A percentile compares a stretch with the other conserved stretches of the same genome.
Evolutionary conservation across 35 echinoderm and acorn worm species (phyloP).

Genomic region (Ptychodera flava): DNA sequence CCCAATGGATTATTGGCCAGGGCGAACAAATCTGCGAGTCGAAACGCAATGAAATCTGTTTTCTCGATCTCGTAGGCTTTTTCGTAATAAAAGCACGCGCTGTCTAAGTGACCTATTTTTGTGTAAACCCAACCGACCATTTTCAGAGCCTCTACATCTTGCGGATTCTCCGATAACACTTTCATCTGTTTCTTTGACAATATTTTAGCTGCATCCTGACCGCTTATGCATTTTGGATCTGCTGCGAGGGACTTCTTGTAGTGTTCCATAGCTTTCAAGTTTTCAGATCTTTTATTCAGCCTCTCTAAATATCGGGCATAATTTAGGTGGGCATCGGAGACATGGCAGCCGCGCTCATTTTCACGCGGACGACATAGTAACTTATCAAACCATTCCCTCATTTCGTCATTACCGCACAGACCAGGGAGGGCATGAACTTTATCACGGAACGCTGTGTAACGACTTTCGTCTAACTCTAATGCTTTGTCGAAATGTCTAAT

Average conservation of each 20-base stretch:
- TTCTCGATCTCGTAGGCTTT: neutral
- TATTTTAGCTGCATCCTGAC: neutral
- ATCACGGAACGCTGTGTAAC: neutral
- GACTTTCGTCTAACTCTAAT: neutral
- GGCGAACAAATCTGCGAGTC: neutral
- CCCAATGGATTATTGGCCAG: neutral
- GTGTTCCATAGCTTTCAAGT: neutral
- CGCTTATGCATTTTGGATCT: neutral
- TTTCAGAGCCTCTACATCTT: neutral
- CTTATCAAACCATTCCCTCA: neutral
- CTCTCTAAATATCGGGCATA: neutral
- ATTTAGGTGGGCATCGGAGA: neutral
- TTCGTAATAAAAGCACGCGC: neutral
- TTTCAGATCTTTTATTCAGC: neutral
- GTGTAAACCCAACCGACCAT: neutral
- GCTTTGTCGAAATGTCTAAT: neutral
- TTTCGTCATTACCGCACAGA: neutral
- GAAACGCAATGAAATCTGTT: neutral
- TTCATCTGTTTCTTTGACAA: neutral
- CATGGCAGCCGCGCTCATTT: neutral
- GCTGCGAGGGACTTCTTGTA: neutral
- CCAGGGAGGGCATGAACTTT: neutral
- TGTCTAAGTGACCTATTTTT: neutral
- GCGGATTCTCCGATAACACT: neutral
- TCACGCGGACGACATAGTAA: neutral